Evolutionary conservation across 2,113 vertebrate species (phyloP), one percentile per base, ranked within the genome.

Genomic region (Symphodus melops): DNA sequence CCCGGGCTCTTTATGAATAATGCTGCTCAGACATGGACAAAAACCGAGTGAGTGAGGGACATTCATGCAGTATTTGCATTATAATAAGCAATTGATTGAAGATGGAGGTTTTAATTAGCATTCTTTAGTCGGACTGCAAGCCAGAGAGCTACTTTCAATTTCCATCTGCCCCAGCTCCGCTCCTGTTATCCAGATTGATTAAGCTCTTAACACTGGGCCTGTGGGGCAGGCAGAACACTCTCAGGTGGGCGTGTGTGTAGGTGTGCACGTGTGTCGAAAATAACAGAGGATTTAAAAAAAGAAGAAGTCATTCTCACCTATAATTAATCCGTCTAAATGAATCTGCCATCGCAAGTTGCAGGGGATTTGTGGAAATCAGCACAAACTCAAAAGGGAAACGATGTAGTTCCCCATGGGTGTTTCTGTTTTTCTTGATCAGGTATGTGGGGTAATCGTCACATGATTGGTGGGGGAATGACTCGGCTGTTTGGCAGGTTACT

Each of bases 71-170:
- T 74, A 89, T 93, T 92, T 91, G 85, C 80, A 88, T 92, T 87
- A 89, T 81, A 89, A 92, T 86, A 81, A 85, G 82, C 68, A 85
- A 84, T 87, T 88, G 85, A 91, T 92, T 92, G 86, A 86, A 88
- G 67, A 86, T 71, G 51, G 65, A 76, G 65, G 37, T 81, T 86
- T 91, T 93, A 92, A 93, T 92, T 90, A 87, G 77, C 70, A 77
- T 88, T 85, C 72, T 80, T 83, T 74, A 59, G 55, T 85, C 77
- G 58, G 72, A 77, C 72, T 71, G 75, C 12, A 21, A 62, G 64
- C 67, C 55, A 17, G 74, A 64, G 76, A 75, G 61, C 78, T 75
- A 64, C 71, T 75, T 89, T 85, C 71, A 72, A 61, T 89, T 89
- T 84, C 76, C 73, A 78, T 81, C 66, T 79, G 75, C 83, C 55